A percentile compares a stretch with the other conserved stretches of the same genome.
Conservation (phyloP, 2,113 vertebrate species). For the Campylomormyrus numenius region DNA sequence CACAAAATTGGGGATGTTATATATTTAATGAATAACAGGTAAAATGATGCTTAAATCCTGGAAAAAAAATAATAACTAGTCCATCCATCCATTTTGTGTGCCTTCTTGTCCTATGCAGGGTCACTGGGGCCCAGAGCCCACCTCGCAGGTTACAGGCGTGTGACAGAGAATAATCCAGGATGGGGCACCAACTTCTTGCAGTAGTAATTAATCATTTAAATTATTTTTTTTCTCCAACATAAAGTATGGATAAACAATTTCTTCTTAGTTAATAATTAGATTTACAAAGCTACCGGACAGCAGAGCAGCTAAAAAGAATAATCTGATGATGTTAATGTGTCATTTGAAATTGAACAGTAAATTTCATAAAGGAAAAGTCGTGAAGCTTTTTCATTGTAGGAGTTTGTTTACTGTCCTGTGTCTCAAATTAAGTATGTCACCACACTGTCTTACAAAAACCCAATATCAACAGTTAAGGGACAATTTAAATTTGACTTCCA, state of each 20-base stretch:
- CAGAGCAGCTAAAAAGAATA: background rate
- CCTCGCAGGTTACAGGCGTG: background rate
- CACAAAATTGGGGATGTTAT: background rate
- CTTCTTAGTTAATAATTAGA: background rate
- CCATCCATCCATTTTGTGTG: background rate
- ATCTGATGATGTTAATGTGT: background rate
- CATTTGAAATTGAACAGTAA: background rate
- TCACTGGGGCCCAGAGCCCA: background rate
- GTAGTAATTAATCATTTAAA: background rate
- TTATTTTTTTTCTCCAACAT: background rate
- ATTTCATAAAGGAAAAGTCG: background rate
- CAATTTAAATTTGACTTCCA: background rate
- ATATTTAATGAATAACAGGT: background rate
- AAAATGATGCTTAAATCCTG: background rate
- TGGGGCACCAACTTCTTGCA: background rate
- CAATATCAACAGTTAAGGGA: background rate
- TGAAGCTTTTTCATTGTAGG: background rate
- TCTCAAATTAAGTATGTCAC: background rate
- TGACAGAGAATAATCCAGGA: background rate
- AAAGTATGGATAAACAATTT: background rate
- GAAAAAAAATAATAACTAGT: background rate
- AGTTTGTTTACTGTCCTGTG: background rate
- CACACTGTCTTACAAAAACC: background rate
- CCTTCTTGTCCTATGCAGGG: background rate
- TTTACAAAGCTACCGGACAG: background rate